Conservation (phyloP, 2,113 vertebrate genomes). For the Varanus salvator region DNA sequence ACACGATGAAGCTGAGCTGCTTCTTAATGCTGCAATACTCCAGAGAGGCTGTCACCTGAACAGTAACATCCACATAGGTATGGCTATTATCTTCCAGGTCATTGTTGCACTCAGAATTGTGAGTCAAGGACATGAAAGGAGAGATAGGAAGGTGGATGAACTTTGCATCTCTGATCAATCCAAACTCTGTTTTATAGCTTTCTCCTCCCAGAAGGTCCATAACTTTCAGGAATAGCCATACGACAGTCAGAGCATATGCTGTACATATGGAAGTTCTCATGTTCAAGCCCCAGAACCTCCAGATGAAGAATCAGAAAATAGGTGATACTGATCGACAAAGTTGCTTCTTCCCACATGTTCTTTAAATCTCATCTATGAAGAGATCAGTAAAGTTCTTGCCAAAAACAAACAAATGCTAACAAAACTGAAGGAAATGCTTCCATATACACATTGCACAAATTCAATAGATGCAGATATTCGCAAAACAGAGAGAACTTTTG, state of each 20-base stretch:
- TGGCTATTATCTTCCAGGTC: not conserved
- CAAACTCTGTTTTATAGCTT: not conserved
- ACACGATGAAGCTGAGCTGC: constrained; percentile 40
- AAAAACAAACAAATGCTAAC: no score
- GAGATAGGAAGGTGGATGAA: not conserved
- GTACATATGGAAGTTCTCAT: not conserved
- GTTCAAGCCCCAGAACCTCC: not conserved
- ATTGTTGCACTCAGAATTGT: not conserved
- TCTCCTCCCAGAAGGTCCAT: not conserved
- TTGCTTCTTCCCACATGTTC: no score
- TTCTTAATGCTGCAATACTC: not conserved
- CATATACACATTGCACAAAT: no score
- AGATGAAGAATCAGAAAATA: not conserved
- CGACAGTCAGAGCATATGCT: not conserved
- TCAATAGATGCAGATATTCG: no score
- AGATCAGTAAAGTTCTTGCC: no score
- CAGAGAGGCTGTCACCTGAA: not conserved
- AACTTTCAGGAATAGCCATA: not conserved
- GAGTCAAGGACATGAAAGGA: not conserved
- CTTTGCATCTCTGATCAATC: not conserved
- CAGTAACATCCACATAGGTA: not conserved
- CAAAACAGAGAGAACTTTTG: no score
- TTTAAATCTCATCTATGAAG: no score
- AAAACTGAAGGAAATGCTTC: no score
- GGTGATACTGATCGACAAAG: not conserved